A percentile compares a stretch with the other conserved stretches of the same genome.
Conservation (phyloP, 2,888 invertebrate genomes). For the Brachylomia viminalis region DNA sequence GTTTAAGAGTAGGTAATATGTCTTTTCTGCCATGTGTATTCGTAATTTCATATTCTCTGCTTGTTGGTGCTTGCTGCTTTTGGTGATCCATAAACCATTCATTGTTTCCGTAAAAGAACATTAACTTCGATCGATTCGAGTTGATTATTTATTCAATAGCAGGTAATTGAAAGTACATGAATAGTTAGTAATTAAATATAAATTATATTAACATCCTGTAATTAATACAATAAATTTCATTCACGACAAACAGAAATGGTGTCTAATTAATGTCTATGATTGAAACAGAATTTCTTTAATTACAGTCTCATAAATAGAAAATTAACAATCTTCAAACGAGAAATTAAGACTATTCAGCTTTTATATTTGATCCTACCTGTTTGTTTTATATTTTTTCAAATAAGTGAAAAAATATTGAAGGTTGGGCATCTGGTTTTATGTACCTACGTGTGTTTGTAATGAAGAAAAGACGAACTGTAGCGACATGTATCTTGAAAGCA, state of each 20-base stretch:
- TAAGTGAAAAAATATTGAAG: not conserved
- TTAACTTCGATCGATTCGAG: not conserved
- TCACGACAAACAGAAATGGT: conserved; percentile 3
- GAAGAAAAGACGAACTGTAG: not conserved
- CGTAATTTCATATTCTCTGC: not conserved
- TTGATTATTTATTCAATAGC: not conserved
- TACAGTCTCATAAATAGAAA: conserved; percentile 28
- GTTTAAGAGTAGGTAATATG: too few relatives aligned
- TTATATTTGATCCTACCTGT: conserved; percentile 2
- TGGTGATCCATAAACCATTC: not conserved
- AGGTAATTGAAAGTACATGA: not conserved
- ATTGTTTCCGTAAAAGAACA: not conserved
- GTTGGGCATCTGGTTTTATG: too few relatives aligned
- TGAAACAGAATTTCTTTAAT: conserved; percentile 23
- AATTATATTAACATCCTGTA: not conserved
- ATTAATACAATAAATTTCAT: not conserved
- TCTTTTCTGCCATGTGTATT: not conserved
- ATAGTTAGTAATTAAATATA: not conserved
- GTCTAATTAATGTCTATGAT: conserved; percentile 7
- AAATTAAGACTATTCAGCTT: not conserved
- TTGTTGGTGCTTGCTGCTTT: too few relatives aligned
- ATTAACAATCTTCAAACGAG: not conserved
- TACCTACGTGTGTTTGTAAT: not conserved
- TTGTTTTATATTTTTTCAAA: not conserved
- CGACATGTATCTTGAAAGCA: not conserved